Conservation (phyloP, 2,888 invertebrate genomes). For the Rhingia rostrata region DNA sequence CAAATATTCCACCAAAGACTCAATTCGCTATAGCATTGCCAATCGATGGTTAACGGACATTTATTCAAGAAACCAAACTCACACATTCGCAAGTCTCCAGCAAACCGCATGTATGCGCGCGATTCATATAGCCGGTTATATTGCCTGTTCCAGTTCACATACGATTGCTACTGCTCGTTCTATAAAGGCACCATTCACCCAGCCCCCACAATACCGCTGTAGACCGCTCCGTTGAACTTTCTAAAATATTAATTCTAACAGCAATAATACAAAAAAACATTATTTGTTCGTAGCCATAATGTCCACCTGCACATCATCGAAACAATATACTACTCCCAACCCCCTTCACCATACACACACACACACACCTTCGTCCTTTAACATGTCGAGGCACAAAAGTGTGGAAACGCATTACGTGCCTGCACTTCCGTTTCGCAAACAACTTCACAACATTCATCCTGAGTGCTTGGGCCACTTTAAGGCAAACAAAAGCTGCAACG, state of each 20-base stretch:
- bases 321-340: slow-evolving; percentile 10
- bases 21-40: background rate
- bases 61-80: slow-evolving; percentile 9
- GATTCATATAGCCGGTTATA: background rate
- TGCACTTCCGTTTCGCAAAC: slow-evolving; percentile 62
- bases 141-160: slow-evolving; percentile 1
- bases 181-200: background rate
- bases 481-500: slow-evolving; percentile 55
- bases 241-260: slow-evolving; percentile 44
- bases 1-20: no score
- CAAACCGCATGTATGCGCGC: background rate
- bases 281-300: slow-evolving; percentile 46
- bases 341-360: background rate
- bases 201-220: background rate
- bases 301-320: slow-evolving; percentile 50
- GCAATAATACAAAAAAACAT: slow-evolving; percentile 48
- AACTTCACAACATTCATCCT: slow-evolving; percentile 61
- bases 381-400: slow-evolving; percentile 13
- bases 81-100: background rate
- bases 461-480: slow-evolving; percentile 57
- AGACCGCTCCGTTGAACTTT: slow-evolving; percentile 17
- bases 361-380: background rate
- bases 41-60: background rate
- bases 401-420: slow-evolving; percentile 56
- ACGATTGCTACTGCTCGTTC: background rate